Percentiles rank a stretch among this genome's conserved stretches.
phyloP scores from a whole-genome alignment of 2,113 vertebrate species.

The Ceyx melanurus region DNA sequence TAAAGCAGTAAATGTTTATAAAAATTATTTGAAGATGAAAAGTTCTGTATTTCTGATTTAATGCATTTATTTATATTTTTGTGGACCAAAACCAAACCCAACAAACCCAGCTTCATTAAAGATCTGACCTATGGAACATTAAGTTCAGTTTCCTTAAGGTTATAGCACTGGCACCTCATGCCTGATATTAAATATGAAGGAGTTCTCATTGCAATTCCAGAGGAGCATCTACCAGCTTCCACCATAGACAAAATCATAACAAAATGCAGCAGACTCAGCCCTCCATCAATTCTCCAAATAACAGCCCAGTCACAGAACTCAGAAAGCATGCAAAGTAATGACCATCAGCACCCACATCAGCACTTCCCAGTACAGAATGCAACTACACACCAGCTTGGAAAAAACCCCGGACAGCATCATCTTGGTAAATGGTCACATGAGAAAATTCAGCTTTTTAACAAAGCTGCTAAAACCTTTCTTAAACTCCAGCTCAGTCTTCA shows the following conservation, averaged over 20 bases:
- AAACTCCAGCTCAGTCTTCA: not conserved
- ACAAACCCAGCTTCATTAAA: not conserved
- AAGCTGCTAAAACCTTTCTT: not conserved
- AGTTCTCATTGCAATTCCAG: not conserved
- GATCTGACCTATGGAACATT: not conserved
- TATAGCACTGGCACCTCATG: not conserved
- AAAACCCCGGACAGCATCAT: fast-evolving
- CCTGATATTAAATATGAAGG: not conserved
- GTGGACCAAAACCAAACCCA: not conserved
- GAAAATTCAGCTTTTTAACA: not conserved
- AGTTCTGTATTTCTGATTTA: not conserved
- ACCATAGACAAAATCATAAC: not conserved
- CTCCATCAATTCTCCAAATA: not conserved
- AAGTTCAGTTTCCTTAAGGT: not conserved
- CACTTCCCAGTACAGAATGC: fast-evolving
- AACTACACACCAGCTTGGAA: not conserved
- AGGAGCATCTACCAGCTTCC: not conserved
- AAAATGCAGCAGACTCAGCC: not conserved
- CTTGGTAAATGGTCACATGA: fast-evolving
- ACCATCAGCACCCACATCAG: not conserved
- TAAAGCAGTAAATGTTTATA: not conserved
- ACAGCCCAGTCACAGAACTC: not conserved
- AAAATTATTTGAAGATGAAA: not conserved
- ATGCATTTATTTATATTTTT: not conserved
- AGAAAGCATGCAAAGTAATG: fast-evolving